Evolutionary conservation across 2,113 vertebrate genomes (phyloP).

Genomic region (Fulica atra): DNA sequence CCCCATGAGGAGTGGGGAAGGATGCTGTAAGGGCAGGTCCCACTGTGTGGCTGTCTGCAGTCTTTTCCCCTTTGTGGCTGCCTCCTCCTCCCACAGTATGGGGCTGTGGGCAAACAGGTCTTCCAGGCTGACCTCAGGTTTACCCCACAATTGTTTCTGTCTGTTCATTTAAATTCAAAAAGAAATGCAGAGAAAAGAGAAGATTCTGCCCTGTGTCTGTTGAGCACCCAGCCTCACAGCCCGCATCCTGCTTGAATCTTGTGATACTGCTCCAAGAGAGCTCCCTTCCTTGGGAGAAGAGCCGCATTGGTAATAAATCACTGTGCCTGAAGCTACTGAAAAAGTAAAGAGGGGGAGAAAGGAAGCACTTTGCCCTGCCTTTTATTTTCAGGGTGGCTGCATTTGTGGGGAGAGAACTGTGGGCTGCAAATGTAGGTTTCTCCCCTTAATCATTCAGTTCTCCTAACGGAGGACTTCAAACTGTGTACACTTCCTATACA

Average conservation of each 20-base stretch:
- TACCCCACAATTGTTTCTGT: neutral
- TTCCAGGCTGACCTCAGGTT: neutral
- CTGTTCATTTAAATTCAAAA: conserved; percentile 36
- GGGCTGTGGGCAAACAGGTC: neutral
- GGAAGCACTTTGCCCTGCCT: neutral
- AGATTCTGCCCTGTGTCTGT: neutral
- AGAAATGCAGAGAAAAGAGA: neutral
- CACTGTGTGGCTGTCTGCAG: fast-evolving
- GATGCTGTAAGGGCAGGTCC: fast-evolving
- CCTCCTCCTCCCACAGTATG: neutral
- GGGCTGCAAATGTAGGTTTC: neutral
- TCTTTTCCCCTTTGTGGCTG: neutral
- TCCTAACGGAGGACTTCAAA: neutral
- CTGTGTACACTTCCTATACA: fast-evolving
- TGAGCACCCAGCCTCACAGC: neutral
- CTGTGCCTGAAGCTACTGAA: neutral
- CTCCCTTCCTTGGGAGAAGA: neutral
- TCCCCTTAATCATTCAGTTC: neutral
- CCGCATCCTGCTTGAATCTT: neutral
- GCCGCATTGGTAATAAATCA: neutral
- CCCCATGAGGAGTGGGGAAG: neutral
- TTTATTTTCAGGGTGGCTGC: neutral
- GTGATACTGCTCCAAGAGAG: neutral
- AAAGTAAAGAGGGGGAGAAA: neutral
- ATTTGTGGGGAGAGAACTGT: neutral